Conservation (phyloP, 2,888 invertebrate genomes). For the Eutolmus rufibarbis region DNA sequence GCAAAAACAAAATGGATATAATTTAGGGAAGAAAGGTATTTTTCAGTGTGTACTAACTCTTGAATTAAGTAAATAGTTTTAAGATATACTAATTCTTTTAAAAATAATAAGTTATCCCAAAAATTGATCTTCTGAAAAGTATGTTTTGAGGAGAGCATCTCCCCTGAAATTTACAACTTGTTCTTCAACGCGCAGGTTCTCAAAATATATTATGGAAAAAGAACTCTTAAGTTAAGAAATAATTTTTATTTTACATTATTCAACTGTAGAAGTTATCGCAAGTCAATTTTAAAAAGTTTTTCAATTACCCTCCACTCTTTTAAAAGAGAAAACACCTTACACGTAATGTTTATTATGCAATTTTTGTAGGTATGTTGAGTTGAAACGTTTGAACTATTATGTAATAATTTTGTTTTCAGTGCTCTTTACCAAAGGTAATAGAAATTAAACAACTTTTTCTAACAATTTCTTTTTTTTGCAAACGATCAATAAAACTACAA, state of each 20-base stretch:
- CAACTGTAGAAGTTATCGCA: neutral
- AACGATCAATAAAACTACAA: neutral
- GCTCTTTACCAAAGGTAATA: neutral
- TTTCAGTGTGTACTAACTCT: neutral
- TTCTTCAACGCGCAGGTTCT: too few relatives aligned
- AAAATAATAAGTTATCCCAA: too few relatives aligned
- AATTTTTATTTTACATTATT: neutral
- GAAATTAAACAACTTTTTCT: neutral
- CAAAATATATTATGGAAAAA: too few relatives aligned
- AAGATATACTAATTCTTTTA: neutral
- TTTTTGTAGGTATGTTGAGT: too few relatives aligned
- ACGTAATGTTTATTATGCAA: neutral
- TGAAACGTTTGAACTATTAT: neutral
- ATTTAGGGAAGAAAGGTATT: slow-evolving; percentile 13
- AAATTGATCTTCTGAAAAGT: too few relatives aligned
- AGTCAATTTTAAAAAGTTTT: neutral
- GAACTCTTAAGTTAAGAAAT: too few relatives aligned
- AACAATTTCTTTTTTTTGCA: neutral
- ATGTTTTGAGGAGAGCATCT: too few relatives aligned
- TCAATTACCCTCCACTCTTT: neutral
- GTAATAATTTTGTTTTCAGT: neutral
- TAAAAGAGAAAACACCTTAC: neutral
- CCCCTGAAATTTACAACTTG: too few relatives aligned
- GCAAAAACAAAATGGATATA: neutral
- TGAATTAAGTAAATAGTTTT: neutral